A percentile compares a stretch with the other conserved stretches of the same genome.
phyloP scores from a whole-genome alignment of 2,113 vertebrate species.

The Ardeotis arabs region DNA sequence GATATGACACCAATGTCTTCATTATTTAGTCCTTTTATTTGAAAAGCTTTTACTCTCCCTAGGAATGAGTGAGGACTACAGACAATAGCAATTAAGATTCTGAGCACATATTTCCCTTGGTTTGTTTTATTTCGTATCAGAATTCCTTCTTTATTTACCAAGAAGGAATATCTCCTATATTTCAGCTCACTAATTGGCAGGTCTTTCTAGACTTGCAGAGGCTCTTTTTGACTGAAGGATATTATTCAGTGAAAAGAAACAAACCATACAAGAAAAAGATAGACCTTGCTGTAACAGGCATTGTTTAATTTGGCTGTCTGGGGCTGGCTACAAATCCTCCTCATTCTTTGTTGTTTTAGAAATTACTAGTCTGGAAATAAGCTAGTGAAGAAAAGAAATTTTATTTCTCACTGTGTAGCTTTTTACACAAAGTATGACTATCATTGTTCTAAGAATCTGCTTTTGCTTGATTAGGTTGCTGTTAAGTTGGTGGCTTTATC shows the following conservation, averaged over 20 bases:
- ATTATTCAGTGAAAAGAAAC: constrained; percentile 18
- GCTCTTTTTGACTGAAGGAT: constrained; percentile 20
- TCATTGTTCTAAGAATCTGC: neutral
- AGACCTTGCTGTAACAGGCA: neutral
- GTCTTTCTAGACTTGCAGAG: neutral
- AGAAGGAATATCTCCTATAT: constrained; percentile 22
- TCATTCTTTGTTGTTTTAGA: constrained; percentile 1
- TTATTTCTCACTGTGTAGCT: neutral
- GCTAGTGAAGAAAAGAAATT: neutral
- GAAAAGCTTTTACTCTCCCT: neutral
- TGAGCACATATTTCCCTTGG: neutral
- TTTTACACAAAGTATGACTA: neutral
- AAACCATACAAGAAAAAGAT: neutral
- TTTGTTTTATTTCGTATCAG: constrained; percentile 29
- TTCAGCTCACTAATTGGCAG: constrained; percentile 63
- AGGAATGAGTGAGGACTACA: neutral
- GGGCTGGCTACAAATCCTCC: constrained; percentile 32
- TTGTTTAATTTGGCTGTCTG: constrained; percentile 63
- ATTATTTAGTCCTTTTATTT: constrained; percentile 25
- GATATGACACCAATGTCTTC: neutral
- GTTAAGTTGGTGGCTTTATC: neutral
- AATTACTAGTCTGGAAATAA: constrained; percentile 39
- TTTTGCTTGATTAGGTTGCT: constrained; percentile 20
- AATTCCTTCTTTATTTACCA: constrained; percentile 37
- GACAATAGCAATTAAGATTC: constrained; percentile 53